A percentile compares a stretch with the other conserved stretches of the same genome.
phyloP scores from a whole-genome alignment of 37 sponge, comb jelly and placozoan genomes.

The Agelas oroides region DNA sequence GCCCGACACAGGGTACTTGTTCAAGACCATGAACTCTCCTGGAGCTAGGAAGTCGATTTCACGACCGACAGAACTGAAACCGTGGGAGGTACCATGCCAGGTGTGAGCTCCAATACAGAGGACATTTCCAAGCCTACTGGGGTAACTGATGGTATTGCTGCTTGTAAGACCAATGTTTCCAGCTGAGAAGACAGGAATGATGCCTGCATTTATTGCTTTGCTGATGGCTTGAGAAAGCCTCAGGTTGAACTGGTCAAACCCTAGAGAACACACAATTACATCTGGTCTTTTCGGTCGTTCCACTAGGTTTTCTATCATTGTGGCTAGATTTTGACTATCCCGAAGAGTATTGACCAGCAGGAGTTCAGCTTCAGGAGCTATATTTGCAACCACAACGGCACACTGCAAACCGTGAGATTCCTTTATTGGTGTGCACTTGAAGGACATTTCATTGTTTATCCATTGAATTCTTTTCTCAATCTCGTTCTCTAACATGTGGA shows the following conservation, averaged over 20 bases:
- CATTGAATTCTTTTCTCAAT: no score
- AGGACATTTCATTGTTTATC: no score
- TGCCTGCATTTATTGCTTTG: no score
- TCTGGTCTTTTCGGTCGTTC: no score
- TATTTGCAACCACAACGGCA: background rate
- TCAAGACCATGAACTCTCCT: background rate
- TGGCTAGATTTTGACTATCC: no score
- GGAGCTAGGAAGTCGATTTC: background rate
- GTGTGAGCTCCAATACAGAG: background rate
- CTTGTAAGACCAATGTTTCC: background rate
- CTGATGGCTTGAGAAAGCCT: no score
- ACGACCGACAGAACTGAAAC: background rate
- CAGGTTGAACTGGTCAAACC: no score
- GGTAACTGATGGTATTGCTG: background rate
- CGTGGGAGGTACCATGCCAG: background rate
- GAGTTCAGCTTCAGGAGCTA: slow-evolving; percentile 3
- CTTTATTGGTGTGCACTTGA: no score
- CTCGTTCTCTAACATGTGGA: no score
- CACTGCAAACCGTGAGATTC: slow-evolving; percentile 9
- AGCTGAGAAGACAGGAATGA: background rate
- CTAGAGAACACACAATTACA: no score
- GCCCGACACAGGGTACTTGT: background rate
- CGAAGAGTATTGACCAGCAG: background rate
- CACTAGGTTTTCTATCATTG: no score
- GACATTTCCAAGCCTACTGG: background rate